A percentile compares a stretch with the other conserved stretches of the same genome.
phyloP scores from a whole-genome alignment of 2,797 vertebrate species.

The Betta splendens region DNA sequence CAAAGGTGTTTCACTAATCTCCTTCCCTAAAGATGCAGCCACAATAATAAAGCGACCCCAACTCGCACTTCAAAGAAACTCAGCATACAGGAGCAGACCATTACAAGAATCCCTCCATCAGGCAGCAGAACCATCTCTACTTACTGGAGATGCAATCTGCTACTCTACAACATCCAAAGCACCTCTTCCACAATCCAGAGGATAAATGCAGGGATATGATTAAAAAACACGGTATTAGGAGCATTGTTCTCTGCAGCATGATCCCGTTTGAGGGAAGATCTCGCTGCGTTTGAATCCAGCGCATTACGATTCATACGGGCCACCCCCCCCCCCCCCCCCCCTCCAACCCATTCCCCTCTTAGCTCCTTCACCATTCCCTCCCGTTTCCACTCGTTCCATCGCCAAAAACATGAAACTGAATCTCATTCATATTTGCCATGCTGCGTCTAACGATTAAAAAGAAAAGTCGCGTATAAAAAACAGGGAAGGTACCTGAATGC shows the following conservation, averaged over 20 bases:
- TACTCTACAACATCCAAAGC: constrained; percentile 24
- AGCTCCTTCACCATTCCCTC: constrained; percentile 25
- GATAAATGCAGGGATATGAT: fast-evolving
- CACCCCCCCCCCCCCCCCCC: not conserved
- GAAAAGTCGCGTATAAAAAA: not conserved
- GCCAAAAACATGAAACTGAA: constrained; percentile 10
- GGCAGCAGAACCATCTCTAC: constrained; percentile 34
- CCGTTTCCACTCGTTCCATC: constrained; percentile 15
- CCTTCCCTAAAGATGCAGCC: not conserved
- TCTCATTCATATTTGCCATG: not conserved
- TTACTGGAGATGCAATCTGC: constrained; percentile 32
- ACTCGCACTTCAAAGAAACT: constrained; percentile 49
- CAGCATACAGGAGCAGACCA: constrained; percentile 28
- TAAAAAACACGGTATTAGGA: not conserved
- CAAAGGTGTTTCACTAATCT: not conserved
- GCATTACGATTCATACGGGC: constrained; percentile 39
- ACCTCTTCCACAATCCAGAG: not conserved
- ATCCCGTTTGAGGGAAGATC: constrained; percentile 38
- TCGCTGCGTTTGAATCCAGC: constrained; percentile 50
- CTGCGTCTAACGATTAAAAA: not conserved
- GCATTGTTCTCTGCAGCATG: constrained; percentile 35
- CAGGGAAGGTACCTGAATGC: constrained; percentile 56
- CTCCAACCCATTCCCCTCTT: no score
- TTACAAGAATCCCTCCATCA: constrained; percentile 42
- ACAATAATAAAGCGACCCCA: not conserved